Evolutionary conservation across 2,888 invertebrate genomes (phyloP).

Genomic region (Ptychoptera albimana): DNA sequence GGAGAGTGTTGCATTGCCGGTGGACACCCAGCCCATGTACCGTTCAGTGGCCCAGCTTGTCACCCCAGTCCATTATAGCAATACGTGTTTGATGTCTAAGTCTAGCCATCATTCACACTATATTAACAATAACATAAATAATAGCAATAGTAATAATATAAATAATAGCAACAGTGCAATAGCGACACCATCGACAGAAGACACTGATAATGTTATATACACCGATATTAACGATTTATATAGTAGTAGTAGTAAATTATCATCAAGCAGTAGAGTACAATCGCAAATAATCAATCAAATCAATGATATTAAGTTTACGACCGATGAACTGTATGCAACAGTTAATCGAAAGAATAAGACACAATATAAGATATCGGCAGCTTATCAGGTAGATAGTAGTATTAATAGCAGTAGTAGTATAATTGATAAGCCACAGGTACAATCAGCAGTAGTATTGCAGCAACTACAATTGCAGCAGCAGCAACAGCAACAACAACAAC

Average conservation of each 20-base stretch:
- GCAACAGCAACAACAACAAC: background rate
- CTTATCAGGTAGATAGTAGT: slow-evolving; percentile 1
- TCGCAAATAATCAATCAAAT: slow-evolving; percentile 16
- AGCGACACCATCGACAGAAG: slow-evolving; percentile 24
- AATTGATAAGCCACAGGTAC: background rate
- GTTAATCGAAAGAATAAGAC: slow-evolving; percentile 30
- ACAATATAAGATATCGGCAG: slow-evolving; percentile 14
- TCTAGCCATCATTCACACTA: too few species aligned
- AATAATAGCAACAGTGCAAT: slow-evolving; percentile 21
- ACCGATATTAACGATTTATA: slow-evolving; percentile 30
- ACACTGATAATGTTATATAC: slow-evolving; percentile 28
- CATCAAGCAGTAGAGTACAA: slow-evolving; percentile 12
- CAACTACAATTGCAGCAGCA: background rate
- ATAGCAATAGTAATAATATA: background rate
- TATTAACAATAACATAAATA: too few species aligned
- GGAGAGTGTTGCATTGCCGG: slow-evolving; percentile 31
- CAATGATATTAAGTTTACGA: slow-evolving; percentile 17
- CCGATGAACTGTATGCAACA: slow-evolving; percentile 29
- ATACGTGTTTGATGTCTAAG: slow-evolving; percentile 33
- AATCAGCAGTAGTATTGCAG: background rate
- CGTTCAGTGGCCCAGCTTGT: slow-evolving; percentile 11
- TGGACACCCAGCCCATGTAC: slow-evolving; percentile 2
- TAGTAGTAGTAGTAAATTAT: slow-evolving; percentile 18
- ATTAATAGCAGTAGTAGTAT: background rate
- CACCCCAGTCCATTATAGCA: slow-evolving; percentile 33